Evolutionary conservation across 2,888 invertebrate genomes (phyloP).

Genomic region (Trichopria drosophilae): DNA sequence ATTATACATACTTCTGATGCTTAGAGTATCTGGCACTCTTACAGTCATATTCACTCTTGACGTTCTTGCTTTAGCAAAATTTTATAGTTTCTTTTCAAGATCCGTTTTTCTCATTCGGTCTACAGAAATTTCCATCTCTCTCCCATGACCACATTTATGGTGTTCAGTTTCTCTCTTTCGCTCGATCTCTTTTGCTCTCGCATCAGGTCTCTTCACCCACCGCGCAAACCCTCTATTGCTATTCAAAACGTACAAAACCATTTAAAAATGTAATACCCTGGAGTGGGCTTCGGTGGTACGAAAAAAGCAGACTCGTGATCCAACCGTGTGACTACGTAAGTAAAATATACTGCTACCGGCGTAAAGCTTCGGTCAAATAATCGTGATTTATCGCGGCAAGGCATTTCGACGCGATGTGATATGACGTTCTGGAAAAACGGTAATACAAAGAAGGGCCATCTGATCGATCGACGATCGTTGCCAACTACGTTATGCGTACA

Average conservation of each 20-base stretch:
- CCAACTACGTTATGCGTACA: constrained; percentile 2
- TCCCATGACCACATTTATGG: constrained; percentile 18
- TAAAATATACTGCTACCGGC: constrained; percentile 57
- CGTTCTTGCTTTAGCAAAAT: no score
- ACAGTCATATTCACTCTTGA: no score
- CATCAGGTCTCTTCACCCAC: constrained; percentile 23
- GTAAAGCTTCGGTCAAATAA: constrained; percentile 58
- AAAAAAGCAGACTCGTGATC: constrained; percentile 47
- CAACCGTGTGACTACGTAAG: constrained; percentile 57
- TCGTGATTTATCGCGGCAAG: constrained; percentile 58
- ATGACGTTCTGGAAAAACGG: constrained; percentile 31
- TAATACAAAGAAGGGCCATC: constrained; percentile 14
- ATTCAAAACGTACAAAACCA: constrained; percentile 59
- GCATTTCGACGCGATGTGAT: constrained; percentile 51
- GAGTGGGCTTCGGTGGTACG: constrained; percentile 33
- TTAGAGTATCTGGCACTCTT: no score
- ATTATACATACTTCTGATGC: constrained; percentile 27
- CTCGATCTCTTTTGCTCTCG: constrained; percentile 15
- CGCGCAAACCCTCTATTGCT: constrained; percentile 50
- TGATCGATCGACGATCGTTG: constrained; percentile 31
- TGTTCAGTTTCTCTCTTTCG: constrained; percentile 7
- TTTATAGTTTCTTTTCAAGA: no score
- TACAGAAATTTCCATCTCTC: no score
- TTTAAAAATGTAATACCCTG: constrained; percentile 58
- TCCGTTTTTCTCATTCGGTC: no score